Evolutionary conservation across 2,113 vertebrate genomes (phyloP), one percentile per base, ranked within the genome.

Genomic region (Halichoerus grypus): DNA sequence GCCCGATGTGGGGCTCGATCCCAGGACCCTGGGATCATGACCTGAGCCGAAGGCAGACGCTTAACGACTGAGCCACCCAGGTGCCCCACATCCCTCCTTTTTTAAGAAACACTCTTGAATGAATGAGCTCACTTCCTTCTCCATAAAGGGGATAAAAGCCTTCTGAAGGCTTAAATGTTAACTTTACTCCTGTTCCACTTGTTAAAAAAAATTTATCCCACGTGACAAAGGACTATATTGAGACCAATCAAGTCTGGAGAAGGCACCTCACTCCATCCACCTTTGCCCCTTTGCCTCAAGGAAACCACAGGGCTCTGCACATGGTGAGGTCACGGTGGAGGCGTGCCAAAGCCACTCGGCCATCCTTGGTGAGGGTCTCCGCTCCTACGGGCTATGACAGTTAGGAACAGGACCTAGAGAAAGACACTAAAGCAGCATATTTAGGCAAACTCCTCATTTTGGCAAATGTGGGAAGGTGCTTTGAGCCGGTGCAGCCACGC

Each of bases 331-430:
- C 77, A 18, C 15, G 6, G 46, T 2, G 7, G 31, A 61, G 10
- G 0, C 2, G 24, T 12, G n/a, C 12, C 36, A 4, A 59, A 6
- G 4, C 26, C 24, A 1, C 36, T 1, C 10, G 19, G 8, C 5
- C 4, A 4, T 24, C 31, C 4, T 11, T 2, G 36, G 24, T 46
- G 26, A 16, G 22, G 3, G 4, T 18, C 46, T 28, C 31, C 11
- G 19, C 4, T 49, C 53, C 12, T 18, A 0, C 4, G 22, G 24
- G 9, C 13, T 67, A 9, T 13, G 55, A 15, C 3, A 2, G 9
- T 3, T 10, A 7, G 9, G 51, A 1, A 14, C 7, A 7, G 77
- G 22, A 16, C 31, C 18, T 5, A n/a, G 39, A 33, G 42, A 67
- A 42, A n/a, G 33, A 6, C 16, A 24, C 31, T 36, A 15, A 0